A percentile compares a stretch with the other conserved stretches of the same genome.
These are phyloP conservation scores for Myrmecophaga tridactyla DNA, from an alignment of 2,113 vertebrate genomes.

Conservation along the genomic window DNA sequence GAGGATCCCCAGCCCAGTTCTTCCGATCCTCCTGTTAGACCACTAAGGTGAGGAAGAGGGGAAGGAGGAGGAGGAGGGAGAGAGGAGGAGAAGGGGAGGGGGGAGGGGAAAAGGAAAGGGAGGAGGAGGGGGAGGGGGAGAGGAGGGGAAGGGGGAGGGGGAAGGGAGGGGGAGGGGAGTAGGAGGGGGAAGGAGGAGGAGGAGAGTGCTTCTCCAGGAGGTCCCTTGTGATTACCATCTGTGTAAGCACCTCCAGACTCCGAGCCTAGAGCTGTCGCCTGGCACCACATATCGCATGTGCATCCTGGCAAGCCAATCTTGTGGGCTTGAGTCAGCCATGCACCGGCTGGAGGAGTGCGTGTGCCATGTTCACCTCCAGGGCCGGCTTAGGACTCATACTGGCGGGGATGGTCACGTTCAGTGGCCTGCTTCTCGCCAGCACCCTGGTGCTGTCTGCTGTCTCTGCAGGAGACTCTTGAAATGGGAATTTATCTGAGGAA, in stretches of 20 bases:
- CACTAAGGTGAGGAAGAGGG: constrained; percentile 62
- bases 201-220: rapidly evolving
- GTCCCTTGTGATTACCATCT: constrained; percentile 82
- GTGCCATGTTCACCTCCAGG: constrained; percentile 81
- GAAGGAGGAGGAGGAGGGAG: background rate
- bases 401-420: constrained; percentile 72
- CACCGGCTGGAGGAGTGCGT: constrained; percentile 39
- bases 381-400: constrained; percentile 73
- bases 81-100: too few species aligned
- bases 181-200: too few species aligned
- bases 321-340: constrained; percentile 79
- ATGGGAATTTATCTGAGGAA: too few species aligned
- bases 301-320: constrained; percentile 80
- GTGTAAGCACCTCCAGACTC: constrained; percentile 86
- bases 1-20: background rate
- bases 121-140: too few species aligned
- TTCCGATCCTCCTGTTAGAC: constrained; percentile 36
- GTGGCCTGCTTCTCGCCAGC: constrained; percentile 78
- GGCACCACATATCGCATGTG: constrained; percentile 85
- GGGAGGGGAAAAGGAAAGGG: too few species aligned
- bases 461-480: constrained; percentile 82
- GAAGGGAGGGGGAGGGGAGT: too few species aligned
- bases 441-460: constrained; percentile 79
- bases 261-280: constrained; percentile 83
- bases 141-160: too few species aligned